Evolutionary conservation across 1,140 invertebrate genomes (phyloP).

Genomic region (Heterodera carotae): DNA sequence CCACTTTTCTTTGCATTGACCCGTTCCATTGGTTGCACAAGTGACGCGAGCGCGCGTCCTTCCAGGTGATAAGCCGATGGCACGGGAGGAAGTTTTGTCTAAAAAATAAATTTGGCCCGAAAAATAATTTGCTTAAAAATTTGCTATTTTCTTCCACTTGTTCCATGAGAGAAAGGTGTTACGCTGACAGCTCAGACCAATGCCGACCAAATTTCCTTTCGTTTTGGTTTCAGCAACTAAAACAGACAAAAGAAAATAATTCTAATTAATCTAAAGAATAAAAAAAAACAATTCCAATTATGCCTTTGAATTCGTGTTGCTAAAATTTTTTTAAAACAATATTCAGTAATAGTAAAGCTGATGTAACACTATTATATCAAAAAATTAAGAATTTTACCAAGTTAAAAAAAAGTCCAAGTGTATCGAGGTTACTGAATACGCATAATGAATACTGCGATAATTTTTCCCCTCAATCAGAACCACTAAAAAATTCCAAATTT

Average conservation of each 20-base stretch:
- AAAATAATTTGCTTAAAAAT: slow-evolving; percentile 20
- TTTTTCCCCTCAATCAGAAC: too few relatives aligned
- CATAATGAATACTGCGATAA: too few relatives aligned
- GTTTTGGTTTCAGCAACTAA: slow-evolving; percentile 8
- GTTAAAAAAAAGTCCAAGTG: too few relatives aligned
- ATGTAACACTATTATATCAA: too few relatives aligned
- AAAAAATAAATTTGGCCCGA: slow-evolving; percentile 9
- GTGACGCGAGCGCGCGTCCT: slow-evolving; percentile 80
- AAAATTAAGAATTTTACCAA: too few relatives aligned
- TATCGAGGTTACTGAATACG: too few relatives aligned
- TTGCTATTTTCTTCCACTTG: slow-evolving; percentile 13
- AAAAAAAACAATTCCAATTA: slow-evolving; percentile 3
- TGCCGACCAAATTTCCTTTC: slow-evolving; percentile 1
- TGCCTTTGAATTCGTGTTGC: too few relatives aligned
- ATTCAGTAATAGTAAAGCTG: too few relatives aligned
- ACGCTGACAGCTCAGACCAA: slow-evolving; percentile 39
- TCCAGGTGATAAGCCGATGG: slow-evolving; percentile 95
- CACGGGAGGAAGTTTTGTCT: slow-evolving; percentile 77
- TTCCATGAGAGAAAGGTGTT: slow-evolving; percentile 45
- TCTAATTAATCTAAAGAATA: slow-evolving; percentile 30
- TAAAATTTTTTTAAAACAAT: too few relatives aligned
- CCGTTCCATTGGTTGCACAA: slow-evolving; percentile 83
- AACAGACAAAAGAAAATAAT: slow-evolving; percentile 16
- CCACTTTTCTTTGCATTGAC: slow-evolving; percentile 76
- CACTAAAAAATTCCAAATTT: too few relatives aligned